Base-by-base conservation (phyloP, 53 echinoderm and acorn worm species). In the Stichopus horrens region DNA sequence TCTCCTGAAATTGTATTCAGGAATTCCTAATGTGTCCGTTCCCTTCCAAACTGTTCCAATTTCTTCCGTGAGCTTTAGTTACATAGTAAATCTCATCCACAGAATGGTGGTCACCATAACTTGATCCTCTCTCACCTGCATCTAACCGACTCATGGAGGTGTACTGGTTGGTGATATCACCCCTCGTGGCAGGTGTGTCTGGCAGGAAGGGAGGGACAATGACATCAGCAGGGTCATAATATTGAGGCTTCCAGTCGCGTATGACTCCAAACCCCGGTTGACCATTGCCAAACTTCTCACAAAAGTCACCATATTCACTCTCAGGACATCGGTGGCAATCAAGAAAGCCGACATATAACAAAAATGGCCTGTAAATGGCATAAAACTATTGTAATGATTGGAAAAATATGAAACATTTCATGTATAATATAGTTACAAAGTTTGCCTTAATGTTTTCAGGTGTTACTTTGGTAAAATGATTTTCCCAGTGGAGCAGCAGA, bases 281-380 rank as follows among this genome's bases (percentile, higher is more conserved):
- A 16, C 97, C 97, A 57, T 91, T 94, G 52, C 97, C 97, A 81
- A 94, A 97, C 74, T 88, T 86, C 90, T 97, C 97, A 89, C 97
- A 97, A 90, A 97, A 97, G 59, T 91, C 74, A 7, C 97, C 97
- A 21, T 89, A 94, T 63, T 90, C 86, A 6, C 55, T 81, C 19
- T 86, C 74, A 0, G 86, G 58, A 55, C 95, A 97, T 73, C 97
- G 95, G 68, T 97, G 97, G 23, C 92, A 91, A 74, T 97, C 97
- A 59, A 95, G 95, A 88, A 97, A 95, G 5, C 93, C 97, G 11
- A 97, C 90, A 74, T 97, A 97, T 55, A 97, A 91, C 85, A 97
- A 84, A 74, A 97, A 97, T 18, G 95, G 95, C 54, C 97, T 95
- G 79, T 60, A 53, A 23, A 71, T 8, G 59, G 10, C 11, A 63